Evolutionary conservation across 2,797 vertebrate species (phyloP), one percentile per base, ranked within the genome.

Genomic region (Pseudochirops cupreus): DNA sequence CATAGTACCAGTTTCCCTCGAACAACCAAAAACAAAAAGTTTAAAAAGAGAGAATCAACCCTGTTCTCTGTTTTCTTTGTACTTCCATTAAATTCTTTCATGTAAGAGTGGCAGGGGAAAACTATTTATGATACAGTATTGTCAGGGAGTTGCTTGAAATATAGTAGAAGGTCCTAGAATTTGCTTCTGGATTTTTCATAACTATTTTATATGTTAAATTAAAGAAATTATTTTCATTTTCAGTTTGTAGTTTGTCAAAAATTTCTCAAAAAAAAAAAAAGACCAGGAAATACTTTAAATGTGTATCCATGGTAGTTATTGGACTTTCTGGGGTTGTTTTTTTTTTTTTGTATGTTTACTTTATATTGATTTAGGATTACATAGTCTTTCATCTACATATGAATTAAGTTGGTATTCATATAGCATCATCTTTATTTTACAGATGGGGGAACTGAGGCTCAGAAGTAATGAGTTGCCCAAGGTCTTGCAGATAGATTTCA

Each of bases 1-100:
- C 39, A 50, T 87, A 24, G 39, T 46, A 21, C 10, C 21, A 46
- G 2, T 82, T 82, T 46, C 7, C 2, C 67, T 46, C 24, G 18
- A 46, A 46, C 21, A 87, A 87, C 39, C 1, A 10, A 39, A 39
- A 82, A 24, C 21, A 62, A n/a, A n/a, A n/a, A n/a, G 67, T 82
- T 10, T 1, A 46, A 39, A 82, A 93, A 94, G 93, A 96, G 31
- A 93, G 94, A 95, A 96, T 90, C 31, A 93, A 46, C 96, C 67
- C 94, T 96, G 95, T 93, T 53, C 90, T 92, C 74, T 74, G 92
- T 95, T 96, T 29, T 67, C 62, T 57, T 92, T 94, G 91, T 93
- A 39, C 52, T 92, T 97, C 92, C 0, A 0, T 94, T 97, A 94
- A 91, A 33, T 95, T 96, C 54, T 96, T 93, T 90, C 93, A 90